Evolutionary conservation across 2,797 vertebrate species (phyloP), one percentile per base, ranked within the genome.

Genomic region (Masticophis lateralis): DNA sequence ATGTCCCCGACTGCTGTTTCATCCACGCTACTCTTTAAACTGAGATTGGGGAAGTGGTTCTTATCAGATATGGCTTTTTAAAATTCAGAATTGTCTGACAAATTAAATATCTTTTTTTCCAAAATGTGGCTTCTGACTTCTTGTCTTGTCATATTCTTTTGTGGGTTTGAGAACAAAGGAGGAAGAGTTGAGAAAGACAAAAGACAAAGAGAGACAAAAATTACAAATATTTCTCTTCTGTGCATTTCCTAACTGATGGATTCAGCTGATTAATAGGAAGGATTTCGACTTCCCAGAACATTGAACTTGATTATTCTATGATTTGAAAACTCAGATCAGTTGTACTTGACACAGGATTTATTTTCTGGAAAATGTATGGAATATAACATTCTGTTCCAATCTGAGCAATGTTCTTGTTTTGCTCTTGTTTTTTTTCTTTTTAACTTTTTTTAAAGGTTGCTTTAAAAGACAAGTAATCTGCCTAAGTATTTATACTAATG

Each of bases 101-200:
- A 97, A 96, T 97, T 97, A 97, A 97, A 92, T 61, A 10, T 90
- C 89, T 25, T 27, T 66, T 87, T 32, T 0, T 60, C 96, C 95
- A 94, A 96, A 0, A 0, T 0, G 1, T 12, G 2, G 60, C 86
- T 51, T 63, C 14, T 14, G 12, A 90, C 8, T 47, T 18, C 53
- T 93, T 88, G 60, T 61, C 37, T 47, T 87, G 14, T 1, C 0
- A 0, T 0, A 53, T 43, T 28, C 8, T 2, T 37, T 66, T 18
- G 1, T 4, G 25, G 56, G 14, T 56, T 53, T 37, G 22, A 47
- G 51, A 8, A 27, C 47, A 86, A 53, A 60, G 9, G 27, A 56
- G 12, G n/a, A 89, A 83, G 27, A 20, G 28, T 14, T 66, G 83
- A n/a, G n/a, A n/a, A n/a, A n/a, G n/a, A n/a, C n/a, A n/a, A n/a